Base-by-base conservation (phyloP, 2,113 vertebrate species). In the Heliornis fulica region DNA sequence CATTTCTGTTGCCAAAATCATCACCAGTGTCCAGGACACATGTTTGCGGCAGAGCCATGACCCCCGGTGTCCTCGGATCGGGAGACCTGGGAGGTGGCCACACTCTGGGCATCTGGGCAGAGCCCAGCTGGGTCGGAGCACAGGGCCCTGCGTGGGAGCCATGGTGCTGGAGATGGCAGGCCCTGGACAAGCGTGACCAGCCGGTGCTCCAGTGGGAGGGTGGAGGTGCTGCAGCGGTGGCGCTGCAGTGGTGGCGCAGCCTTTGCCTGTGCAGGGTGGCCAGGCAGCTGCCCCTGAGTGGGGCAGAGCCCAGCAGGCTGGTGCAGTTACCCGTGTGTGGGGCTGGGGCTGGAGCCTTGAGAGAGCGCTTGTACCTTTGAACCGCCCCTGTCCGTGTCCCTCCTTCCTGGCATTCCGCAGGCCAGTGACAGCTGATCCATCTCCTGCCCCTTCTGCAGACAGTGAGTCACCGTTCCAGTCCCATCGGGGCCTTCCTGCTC, bases 171-270 rank as follows among this genome's bases (percentile, higher is more conserved):
- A 3, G 25, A 19, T 0, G 9, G 13, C 4, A 10, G 8, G 11
- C 1, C 1, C 4, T 5, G 77, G 46, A 21, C 22, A 46, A 22
- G 46, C 6, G 21, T 46, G 46, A n/a, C n/a, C n/a, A n/a, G n/a
- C n/a, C n/a, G n/a, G n/a, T n/a, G n/a, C n/a, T n/a, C n/a, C n/a
- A n/a, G n/a, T n/a, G n/a, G n/a, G n/a, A n/a, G 23, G 36, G 25
- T 32, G 66, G 43, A 34, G 66, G 51, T 31, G 45, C 48, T 31
- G 1, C 3, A 2, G 26, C 0, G 0, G n/a, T 5, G 18, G 7
- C 2, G 2, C 68, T 7, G 0, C n/a, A n/a, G n/a, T 2, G 3
- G 28, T 0, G 0, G 34, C 5, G 18, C 7, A 1, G 2, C 69
- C 7, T 0, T 6, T 17, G 2, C 15, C 32, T 0, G 0, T 3